These are phyloP conservation scores for Hycleus cichorii DNA, from an alignment of 1,140 invertebrate species.

Conservation along the genomic window DNA sequence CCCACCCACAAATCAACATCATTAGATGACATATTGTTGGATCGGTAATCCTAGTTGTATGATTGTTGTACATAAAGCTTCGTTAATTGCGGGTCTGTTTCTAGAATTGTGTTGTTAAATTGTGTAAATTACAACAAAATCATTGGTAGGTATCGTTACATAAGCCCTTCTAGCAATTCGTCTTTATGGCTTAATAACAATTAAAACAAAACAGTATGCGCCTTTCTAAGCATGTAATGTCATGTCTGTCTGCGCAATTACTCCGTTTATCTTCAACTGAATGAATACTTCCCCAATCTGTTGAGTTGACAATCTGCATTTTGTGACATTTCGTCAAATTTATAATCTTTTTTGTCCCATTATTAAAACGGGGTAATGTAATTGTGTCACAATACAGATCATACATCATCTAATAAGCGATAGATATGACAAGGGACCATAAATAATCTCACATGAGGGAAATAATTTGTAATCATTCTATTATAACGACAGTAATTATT, in stretches of 20 bases:
- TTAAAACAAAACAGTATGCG: slow-evolving; percentile 10
- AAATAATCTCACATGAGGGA: slow-evolving; percentile 25
- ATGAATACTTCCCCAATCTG: background rate
- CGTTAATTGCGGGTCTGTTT: too few species aligned
- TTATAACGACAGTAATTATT: slow-evolving; percentile 18
- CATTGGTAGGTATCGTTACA: slow-evolving; percentile 7
- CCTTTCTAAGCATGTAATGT: background rate
- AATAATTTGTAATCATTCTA: slow-evolving; percentile 33
- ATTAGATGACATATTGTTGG: too few species aligned
- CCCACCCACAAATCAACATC: too few species aligned
- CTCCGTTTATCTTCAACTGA: slow-evolving; percentile 8
- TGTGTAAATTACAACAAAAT: slow-evolving; percentile 4
- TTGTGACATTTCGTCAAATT: too few species aligned
- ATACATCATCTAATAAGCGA: slow-evolving; percentile 14
- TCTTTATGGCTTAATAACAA: slow-evolving; percentile 9
- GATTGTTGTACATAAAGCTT: too few species aligned
- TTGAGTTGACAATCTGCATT: too few species aligned
- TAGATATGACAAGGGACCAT: slow-evolving; percentile 24
- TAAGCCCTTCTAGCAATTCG: slow-evolving; percentile 10
- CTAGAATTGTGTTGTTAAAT: background rate
- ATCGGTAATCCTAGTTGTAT: too few species aligned
- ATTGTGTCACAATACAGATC: slow-evolving; percentile 7
- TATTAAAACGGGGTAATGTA: background rate
- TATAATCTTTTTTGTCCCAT: too few species aligned
- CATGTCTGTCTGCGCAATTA: background rate